Base-by-base conservation (phyloP, 2,113 vertebrate species). In the Tichodroma muraria region DNA sequence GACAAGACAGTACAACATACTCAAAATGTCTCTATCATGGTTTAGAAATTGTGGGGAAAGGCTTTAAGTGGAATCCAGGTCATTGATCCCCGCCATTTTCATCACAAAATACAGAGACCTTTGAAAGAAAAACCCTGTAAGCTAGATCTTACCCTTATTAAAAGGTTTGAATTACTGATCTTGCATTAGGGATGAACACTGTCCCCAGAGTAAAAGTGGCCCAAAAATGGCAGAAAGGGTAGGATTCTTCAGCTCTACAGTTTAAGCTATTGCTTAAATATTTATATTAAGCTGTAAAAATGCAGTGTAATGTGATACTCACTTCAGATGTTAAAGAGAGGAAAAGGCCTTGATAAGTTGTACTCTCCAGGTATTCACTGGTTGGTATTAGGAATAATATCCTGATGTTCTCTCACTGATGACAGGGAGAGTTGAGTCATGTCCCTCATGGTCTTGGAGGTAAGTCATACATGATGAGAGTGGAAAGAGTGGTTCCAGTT, bases 361-460 rank as follows among this genome's bases (percentile, higher is more conserved):
- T 8, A n/a, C 5, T 21, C 10, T 65, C 23, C 54, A 77, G 44
- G 45, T 14, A 80, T 42, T 10, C 1, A 1, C 12, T 42, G 28
- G 8, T 2, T 80, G 38, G 47, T 54, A 10, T 24, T 47, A 47
- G 22, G 37, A 90, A 75, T 28, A 54, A 69, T 59, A 3, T 44
- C n/a, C 54, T 63, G 6, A 75, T 50, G 31, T 50, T 70, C 15
- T 8, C 9, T 50, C 42, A 50, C 3, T 53, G 31, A 44, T 15
- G 12, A 68, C 0, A n/a, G 9, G 11, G 31, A 59, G 47, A 66
- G 40, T 63, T 13, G 30, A 3, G 4, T 5, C 2, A 0, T 50
- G 17, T 11, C 10, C 14, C 15, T 93, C 15, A 6, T 42, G 8
- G 13, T 57, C 59, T 50, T 38, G 10, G 57, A 56, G 21, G 19